These are phyloP conservation scores for Numenius phaeopus DNA, from an alignment of 2,797 vertebrate species.

Conservation along the genomic window DNA sequence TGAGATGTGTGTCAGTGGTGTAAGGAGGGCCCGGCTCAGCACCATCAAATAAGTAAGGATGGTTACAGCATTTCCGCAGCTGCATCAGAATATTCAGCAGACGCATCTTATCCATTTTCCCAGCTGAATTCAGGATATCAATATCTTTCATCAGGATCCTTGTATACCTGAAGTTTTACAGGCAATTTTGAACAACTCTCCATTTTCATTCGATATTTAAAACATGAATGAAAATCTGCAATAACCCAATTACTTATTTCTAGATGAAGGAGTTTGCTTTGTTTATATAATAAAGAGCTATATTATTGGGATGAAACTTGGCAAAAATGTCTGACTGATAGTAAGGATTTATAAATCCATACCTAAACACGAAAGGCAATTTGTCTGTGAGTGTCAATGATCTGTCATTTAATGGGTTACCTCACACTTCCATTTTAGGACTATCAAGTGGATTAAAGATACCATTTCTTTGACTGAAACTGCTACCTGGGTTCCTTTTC, in stretches of 20 bases:
- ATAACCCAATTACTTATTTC: background rate
- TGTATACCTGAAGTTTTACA: slow-evolving; percentile 80
- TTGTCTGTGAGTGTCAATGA: background rate
- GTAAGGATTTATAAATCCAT: background rate
- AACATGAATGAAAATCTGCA: background rate
- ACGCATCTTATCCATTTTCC: slow-evolving; percentile 88
- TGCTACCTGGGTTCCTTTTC: background rate
- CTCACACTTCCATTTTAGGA: background rate
- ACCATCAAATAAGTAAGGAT: slow-evolving; percentile 86
- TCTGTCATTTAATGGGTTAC: background rate
- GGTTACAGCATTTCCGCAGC: slow-evolving; percentile 86
- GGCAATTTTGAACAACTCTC: background rate
- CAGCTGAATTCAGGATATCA: slow-evolving; percentile 85
- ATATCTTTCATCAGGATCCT: slow-evolving; percentile 88
- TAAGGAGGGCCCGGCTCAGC: slow-evolving; percentile 86
- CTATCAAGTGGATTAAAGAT: background rate
- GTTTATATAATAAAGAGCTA: background rate
- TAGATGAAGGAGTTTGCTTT: background rate
- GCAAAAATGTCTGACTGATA: background rate
- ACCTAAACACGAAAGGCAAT: background rate
- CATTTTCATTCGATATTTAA: background rate
- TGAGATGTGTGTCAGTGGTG: slow-evolving; percentile 85
- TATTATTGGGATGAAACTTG: background rate
- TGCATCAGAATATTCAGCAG: slow-evolving; percentile 88
- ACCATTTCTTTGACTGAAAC: background rate